phyloP scores from a whole-genome alignment of 2,797 vertebrate species.

The Brachyalestes nurse region DNA sequence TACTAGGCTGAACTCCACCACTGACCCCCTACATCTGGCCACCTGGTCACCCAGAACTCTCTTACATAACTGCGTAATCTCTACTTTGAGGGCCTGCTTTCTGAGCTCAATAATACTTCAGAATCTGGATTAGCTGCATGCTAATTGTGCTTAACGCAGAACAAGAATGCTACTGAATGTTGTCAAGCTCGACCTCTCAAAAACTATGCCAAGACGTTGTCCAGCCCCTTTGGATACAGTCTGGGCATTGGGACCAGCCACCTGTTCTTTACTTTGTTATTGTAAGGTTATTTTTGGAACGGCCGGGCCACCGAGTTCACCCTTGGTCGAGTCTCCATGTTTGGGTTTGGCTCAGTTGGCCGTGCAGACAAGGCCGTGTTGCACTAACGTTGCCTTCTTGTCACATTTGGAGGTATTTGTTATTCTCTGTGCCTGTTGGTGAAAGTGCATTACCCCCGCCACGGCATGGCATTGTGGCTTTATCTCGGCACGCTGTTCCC shows the following conservation, averaged over 20 bases:
- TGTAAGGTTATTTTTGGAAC: constrained; percentile 42
- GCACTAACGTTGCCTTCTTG: background rate
- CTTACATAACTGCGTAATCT: constrained; percentile 29
- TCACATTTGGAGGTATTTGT: constrained; percentile 1
- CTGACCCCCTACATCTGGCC: constrained; percentile 15
- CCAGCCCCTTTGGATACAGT: constrained; percentile 14
- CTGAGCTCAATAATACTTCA: constrained; percentile 31
- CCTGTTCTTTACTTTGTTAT: constrained; percentile 52
- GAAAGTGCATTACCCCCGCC: background rate
- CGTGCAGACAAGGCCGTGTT: background rate
- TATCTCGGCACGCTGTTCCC: constrained; percentile 31
- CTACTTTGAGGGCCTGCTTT: constrained; percentile 25
- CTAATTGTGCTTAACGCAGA: constrained; percentile 33
- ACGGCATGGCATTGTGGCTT: constrained; percentile 34
- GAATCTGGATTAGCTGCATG: constrained; percentile 20
- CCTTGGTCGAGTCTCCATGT: constrained; percentile 27
- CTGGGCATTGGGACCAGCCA: constrained; percentile 14
- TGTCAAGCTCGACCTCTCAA: constrained; percentile 39
- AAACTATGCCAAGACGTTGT: constrained; percentile 41
- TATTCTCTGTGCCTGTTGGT: background rate
- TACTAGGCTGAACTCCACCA: constrained; percentile 22
- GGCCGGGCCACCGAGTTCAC: background rate
- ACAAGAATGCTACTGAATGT: constrained; percentile 28
- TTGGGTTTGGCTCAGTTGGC: constrained; percentile 20
- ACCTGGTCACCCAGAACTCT: constrained; percentile 18